Conservation (phyloP, 2,113 vertebrate genomes). For the Hylia prasina region DNA sequence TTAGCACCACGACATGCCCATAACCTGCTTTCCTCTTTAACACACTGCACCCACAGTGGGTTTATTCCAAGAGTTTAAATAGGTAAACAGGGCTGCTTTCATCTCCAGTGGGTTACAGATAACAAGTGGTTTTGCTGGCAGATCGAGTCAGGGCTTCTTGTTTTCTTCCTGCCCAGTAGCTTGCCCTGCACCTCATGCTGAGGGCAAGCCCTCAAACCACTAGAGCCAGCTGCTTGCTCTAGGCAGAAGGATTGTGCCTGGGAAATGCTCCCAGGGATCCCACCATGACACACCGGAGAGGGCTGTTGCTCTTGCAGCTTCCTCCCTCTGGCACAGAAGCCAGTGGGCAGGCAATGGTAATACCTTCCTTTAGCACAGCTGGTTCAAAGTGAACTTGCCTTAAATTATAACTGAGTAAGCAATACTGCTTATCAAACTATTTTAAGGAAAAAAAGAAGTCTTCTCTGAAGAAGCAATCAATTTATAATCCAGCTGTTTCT, state of each 20-base stretch:
- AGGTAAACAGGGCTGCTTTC: conserved; percentile 5
- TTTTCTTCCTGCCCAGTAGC: neutral
- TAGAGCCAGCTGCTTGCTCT: conserved; percentile 11
- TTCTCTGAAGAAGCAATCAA: neutral
- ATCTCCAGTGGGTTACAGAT: conserved; percentile 31
- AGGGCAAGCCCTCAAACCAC: conserved; percentile 7
- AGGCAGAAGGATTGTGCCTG: neutral
- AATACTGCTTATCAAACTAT: neutral
- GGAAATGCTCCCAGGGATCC: neutral
- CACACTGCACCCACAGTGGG: neutral
- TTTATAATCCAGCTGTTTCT: neutral
- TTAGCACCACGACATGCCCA: neutral
- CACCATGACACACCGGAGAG: accelerated
- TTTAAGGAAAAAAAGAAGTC: neutral
- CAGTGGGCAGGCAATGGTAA: neutral
- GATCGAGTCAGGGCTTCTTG: neutral
- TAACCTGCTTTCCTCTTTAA: neutral
- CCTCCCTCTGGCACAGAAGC: neutral
- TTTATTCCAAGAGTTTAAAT: neutral
- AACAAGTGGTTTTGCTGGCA: conserved; percentile 18
- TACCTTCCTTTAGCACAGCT: neutral
- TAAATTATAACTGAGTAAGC: neutral
- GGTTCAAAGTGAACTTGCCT: neutral
- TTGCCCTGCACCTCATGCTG: neutral
- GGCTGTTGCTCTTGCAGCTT: neutral